phyloP scores from a whole-genome alignment of 2,888 invertebrate species.

The Morpho helenor region DNA sequence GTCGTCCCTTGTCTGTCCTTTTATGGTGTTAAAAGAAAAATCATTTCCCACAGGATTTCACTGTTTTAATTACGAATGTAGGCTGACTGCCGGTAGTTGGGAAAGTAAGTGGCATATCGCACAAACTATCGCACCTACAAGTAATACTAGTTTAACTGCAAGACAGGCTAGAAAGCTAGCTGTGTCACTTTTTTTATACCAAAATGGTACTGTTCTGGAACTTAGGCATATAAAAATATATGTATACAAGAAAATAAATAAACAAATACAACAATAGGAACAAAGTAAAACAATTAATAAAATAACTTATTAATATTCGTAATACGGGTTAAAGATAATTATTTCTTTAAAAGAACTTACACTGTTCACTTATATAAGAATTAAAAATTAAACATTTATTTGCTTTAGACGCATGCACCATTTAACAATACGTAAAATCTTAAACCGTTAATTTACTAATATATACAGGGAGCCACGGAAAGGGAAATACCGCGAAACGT shows the following conservation, averaged over 20 bases:
- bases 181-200: slow-evolving; percentile 9
- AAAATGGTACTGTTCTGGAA: slow-evolving; percentile 6
- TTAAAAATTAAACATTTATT: no score
- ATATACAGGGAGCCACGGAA: no score
- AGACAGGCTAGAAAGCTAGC: slow-evolving; percentile 18
- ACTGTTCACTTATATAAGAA: no score
- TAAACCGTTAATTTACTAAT: no score
- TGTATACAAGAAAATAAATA: neutral
- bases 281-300: no score
- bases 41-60: slow-evolving; percentile 16
- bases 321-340: no score
- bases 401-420: no score
- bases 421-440: no score
- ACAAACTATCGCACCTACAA: slow-evolving; percentile 18
- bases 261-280: no score
- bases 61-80: slow-evolving; percentile 19
- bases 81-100: slow-evolving; percentile 8
- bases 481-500: no score
- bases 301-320: no score
- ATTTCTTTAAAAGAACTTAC: no score
- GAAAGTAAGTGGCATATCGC: slow-evolving; percentile 23
- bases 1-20: neutral
- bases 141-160: slow-evolving; percentile 20
- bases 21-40: slow-evolving; percentile 1
- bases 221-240: neutral